Conservation (phyloP, 2,797 vertebrate species). For the Selene dorsalis region DNA sequence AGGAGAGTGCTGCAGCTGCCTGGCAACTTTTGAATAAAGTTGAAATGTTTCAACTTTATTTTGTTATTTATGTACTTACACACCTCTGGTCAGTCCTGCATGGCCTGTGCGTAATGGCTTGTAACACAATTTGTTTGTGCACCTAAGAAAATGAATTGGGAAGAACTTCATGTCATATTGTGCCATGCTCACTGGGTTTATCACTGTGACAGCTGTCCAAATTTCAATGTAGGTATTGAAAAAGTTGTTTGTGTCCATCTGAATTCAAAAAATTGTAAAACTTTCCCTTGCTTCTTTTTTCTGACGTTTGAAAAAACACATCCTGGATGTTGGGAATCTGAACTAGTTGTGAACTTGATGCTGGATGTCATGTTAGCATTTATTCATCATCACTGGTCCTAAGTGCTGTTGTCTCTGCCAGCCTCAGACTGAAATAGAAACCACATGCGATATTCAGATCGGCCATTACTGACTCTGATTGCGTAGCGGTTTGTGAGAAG, state of each 20-base stretch:
- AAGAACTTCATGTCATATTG: neutral
- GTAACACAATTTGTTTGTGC: neutral
- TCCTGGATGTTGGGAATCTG: neutral
- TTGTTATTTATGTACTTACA: neutral
- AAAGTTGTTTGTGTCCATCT: neutral
- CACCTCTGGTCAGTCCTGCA: neutral
- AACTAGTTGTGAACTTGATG: neutral
- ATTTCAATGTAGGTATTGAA: neutral
- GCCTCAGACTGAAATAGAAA: neutral
- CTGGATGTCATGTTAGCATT: neutral
- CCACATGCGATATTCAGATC: conserved; percentile 12
- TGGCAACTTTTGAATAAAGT: neutral
- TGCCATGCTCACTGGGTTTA: neutral
- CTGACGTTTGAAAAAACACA: neutral
- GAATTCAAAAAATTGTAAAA: too few relatives aligned
- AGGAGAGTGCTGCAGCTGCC: neutral
- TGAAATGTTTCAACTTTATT: neutral
- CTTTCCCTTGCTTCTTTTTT: too few relatives aligned
- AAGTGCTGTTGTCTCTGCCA: neutral
- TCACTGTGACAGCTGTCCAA: neutral
- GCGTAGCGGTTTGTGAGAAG: neutral
- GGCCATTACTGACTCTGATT: neutral
- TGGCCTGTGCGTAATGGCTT: neutral
- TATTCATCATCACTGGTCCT: neutral
- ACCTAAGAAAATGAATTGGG: neutral